phyloP scores from a whole-genome alignment of 2,113 vertebrate genomes.

The Desmodus rotundus region DNA sequence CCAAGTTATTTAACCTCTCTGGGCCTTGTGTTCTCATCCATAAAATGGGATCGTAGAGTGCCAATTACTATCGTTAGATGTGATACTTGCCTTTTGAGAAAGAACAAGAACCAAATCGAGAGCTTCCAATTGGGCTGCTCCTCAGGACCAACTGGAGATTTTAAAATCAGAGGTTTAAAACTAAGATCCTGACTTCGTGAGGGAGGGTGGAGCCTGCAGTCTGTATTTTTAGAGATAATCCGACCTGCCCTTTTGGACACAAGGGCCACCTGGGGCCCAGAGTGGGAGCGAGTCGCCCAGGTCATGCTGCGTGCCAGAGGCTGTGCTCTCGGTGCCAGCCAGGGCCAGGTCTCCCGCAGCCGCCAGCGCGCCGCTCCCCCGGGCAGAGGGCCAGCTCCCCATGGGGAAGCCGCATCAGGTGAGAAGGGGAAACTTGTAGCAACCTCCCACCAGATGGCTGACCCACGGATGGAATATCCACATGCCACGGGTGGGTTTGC shows the following conservation, averaged over 20 bases:
- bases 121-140: neutral
- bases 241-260: neutral
- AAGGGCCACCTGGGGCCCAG: neutral
- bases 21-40: neutral
- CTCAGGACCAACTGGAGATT: neutral
- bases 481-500: neutral
- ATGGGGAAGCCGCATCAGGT: rapidly evolving
- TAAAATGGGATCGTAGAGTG: neutral
- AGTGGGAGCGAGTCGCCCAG: neutral
- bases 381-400: neutral
- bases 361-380: neutral
- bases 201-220: neutral
- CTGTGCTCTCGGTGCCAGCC: neutral
- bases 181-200: neutral
- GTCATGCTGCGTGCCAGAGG: rapidly evolving
- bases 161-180: neutral
- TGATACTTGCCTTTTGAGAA: neutral
- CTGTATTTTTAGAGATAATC: neutral
- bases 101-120: neutral
- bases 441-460: neutral
- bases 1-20: neutral
- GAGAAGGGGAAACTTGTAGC: neutral
- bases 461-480: neutral
- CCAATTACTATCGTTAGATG: rapidly evolving
- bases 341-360: neutral